phyloP scores from a whole-genome alignment of 2,888 invertebrate genomes.

The Limnephilus lunatus region DNA sequence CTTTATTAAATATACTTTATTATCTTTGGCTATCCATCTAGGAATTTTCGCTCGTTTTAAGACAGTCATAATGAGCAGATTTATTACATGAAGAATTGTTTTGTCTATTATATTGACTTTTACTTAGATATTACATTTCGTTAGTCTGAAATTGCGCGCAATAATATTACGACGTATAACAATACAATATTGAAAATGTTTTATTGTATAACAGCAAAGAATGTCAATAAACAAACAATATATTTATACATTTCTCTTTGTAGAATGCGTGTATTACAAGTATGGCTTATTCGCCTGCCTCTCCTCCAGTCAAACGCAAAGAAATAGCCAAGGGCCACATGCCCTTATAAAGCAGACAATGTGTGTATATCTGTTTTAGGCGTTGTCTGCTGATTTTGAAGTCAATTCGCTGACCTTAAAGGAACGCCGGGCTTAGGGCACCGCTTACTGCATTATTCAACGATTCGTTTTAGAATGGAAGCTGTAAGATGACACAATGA shows the following conservation, averaged over 20 bases:
- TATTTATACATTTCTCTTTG: background rate
- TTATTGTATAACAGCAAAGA: no score
- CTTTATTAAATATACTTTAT: no score
- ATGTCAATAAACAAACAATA: no score
- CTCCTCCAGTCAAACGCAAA: background rate
- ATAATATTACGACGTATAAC: background rate
- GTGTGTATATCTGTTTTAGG: conserved; percentile 22
- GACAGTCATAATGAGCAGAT: no score
- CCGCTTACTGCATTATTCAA: background rate
- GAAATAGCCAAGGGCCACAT: background rate
- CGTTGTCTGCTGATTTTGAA: conserved; percentile 3
- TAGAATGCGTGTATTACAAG: background rate
- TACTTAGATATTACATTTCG: no score
- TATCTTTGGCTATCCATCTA: no score
- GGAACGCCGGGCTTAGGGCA: background rate
- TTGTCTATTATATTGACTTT: no score
- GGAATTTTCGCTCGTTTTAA: no score
- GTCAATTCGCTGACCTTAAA: conserved; percentile 11
- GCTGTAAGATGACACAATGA: background rate
- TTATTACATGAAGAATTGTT: no score
- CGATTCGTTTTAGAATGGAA: background rate
- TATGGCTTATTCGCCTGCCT: background rate
- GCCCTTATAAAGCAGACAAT: background rate
- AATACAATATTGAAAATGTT: no score
- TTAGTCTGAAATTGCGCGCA: background rate